Conservation (phyloP, 2,888 invertebrate genomes). For the Hipparchia sbordonii region DNA sequence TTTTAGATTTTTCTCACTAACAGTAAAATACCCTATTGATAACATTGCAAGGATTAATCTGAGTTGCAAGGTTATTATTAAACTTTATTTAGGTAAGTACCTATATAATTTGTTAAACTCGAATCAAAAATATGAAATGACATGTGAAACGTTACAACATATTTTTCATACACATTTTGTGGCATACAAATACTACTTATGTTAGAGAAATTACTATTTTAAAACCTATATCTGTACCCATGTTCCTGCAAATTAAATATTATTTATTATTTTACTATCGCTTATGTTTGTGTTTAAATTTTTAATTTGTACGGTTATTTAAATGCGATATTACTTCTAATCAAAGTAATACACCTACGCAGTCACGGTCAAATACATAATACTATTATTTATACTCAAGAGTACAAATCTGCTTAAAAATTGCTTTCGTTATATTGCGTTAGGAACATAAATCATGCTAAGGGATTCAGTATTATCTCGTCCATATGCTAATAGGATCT, state of each 20-base stretch:
- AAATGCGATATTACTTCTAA: conserved; percentile 5
- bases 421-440: not conserved
- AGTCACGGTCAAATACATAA: conserved; percentile 3
- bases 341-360: not conserved
- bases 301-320: conserved; percentile 4
- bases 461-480: not conserved
- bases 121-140: not conserved
- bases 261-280: too few species aligned
- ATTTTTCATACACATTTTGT: not conserved
- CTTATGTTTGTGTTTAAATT: not conserved
- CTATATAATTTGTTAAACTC: not conserved
- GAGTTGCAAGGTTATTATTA: not conserved
- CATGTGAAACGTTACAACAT: not conserved
- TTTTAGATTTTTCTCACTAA: not conserved
- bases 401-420: not conserved
- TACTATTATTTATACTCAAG: not conserved
- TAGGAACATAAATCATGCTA: not conserved
- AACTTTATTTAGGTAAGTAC: not conserved
- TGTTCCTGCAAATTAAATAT: too few species aligned
- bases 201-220: too few species aligned
- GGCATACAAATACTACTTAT: too few species aligned
- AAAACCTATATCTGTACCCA: too few species aligned
- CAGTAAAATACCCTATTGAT: too few species aligned
- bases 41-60: too few species aligned
- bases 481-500: not conserved